Base-by-base conservation (phyloP, 2,113 vertebrate species). In the Ivindomyrus marchei region DNA sequence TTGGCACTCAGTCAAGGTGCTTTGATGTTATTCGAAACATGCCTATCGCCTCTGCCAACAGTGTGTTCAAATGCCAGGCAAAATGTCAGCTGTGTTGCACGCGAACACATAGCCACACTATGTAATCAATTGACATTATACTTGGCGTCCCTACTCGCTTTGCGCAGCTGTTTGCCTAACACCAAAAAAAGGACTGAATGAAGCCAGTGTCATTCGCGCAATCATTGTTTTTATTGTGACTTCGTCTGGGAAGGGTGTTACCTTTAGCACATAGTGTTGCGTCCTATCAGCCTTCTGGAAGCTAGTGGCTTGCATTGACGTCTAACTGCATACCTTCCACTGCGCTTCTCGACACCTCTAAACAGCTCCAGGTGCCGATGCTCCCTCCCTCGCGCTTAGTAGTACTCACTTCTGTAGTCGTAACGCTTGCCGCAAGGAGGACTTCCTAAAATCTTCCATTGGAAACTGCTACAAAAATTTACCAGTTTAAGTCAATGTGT, bases 1-100 rank as follows among this genome's bases (percentile, higher is more conserved):
- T 49, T 85, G 45, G 45, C 47, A n/a, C 47, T 85, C 84, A 46
- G 47, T 85, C 84, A 49, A 85, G 84, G 84, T 85, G 84, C 84
- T 85, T 85, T 85, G 84, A 85, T 49, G 47, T 85, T 85, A 49
- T 85, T 85, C 45, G 24, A 50, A 85, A 49, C 84, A 49, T 49
- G 45, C 84, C 24, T 27, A 50, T 86, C 24, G 45, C 21, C 9
- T 27, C 45, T 86, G 84, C 84, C 45, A 86, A 49, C 84, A 27
- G 42, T 24, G 10, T 86, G 84, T 86, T 86, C 84, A 47, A 27
- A 50, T 49, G 45, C 7, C 84, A 80, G 36, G 74, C 74, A 80
- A 42, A 80, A 80, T 80, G 74, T 80, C 74, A 80, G 74, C 74
- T 13, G 19, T 50, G 47, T 50, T 50, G 24, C 45, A 15, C 3